Evolutionary conservation across 1,140 invertebrate species (phyloP).

Genomic region (Condylostylus longicornis): DNA sequence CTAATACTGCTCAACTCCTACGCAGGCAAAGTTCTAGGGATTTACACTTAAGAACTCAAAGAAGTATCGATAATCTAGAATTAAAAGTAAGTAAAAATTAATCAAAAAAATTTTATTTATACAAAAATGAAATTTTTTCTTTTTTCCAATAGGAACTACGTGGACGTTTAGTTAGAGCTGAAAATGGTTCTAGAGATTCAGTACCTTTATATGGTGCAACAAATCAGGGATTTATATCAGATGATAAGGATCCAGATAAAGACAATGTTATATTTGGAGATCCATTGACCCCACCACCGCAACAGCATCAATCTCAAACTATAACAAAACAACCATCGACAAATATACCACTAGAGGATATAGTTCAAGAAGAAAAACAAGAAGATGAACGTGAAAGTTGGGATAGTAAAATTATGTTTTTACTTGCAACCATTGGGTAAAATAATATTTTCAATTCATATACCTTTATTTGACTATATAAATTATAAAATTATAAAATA

Average conservation of each 20-base stretch:
- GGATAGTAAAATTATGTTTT: slow-evolving; percentile 84
- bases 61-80: slow-evolving; percentile 68
- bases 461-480: too few species aligned
- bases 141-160: slow-evolving; percentile 44
- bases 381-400: slow-evolving; percentile 77
- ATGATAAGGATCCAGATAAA: slow-evolving; percentile 58
- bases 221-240: slow-evolving; percentile 59
- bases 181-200: slow-evolving; percentile 40
- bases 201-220: slow-evolving; percentile 61
- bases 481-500: background rate
- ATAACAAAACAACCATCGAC: slow-evolving; percentile 33
- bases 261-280: slow-evolving; percentile 15
- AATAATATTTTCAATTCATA: too few species aligned
- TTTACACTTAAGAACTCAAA: slow-evolving; percentile 38
- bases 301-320: slow-evolving; percentile 23
- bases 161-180: slow-evolving; percentile 58
- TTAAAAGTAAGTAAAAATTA: slow-evolving; percentile 44
- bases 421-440: slow-evolving; percentile 71
- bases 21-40: slow-evolving; percentile 73
- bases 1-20: slow-evolving; percentile 75
- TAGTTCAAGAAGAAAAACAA: slow-evolving; percentile 54
- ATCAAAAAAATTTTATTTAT: slow-evolving; percentile 1
- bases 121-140: slow-evolving; percentile 1
- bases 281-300: slow-evolving; percentile 23
- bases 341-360: slow-evolving; percentile 42